A percentile compares a stretch with the other conserved stretches of the same genome.
These are phyloP conservation scores for Luscinia luscinia DNA, from an alignment of 2,797 vertebrate genomes.

Conservation along the genomic window DNA sequence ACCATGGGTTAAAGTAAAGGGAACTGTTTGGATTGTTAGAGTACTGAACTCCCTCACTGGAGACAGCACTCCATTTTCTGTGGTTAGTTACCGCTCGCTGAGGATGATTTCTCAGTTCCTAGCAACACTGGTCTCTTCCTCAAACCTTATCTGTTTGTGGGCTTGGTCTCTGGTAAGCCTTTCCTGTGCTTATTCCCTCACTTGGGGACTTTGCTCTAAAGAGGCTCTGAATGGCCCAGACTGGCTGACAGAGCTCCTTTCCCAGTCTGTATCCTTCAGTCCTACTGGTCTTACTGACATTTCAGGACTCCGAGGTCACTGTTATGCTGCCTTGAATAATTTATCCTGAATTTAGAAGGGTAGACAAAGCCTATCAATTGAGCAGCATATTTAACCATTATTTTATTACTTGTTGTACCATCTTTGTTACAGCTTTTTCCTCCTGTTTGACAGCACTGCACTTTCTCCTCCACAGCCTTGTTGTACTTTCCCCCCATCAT, in stretches of 20 bases:
- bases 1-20: background rate
- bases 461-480: background rate
- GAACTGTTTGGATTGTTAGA: background rate
- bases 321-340: background rate
- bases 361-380: background rate
- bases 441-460: background rate
- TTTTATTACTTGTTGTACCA: background rate
- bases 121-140: constrained; percentile 22
- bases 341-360: background rate
- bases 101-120: constrained; percentile 35
- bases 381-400: background rate
- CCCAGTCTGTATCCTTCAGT: background rate
- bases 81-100: background rate
- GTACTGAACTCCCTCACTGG: background rate
- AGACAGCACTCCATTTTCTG: background rate
- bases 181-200: background rate
- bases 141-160: constrained; percentile 30
- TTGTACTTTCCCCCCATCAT: background rate
- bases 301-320: background rate
- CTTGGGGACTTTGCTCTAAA: background rate
- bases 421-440: background rate
- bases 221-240: background rate
- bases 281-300: background rate
- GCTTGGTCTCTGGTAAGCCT: background rate
- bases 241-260: background rate